phyloP scores from a whole-genome alignment of 2,113 vertebrate species.

The Chinchilla lanigera region DNA sequence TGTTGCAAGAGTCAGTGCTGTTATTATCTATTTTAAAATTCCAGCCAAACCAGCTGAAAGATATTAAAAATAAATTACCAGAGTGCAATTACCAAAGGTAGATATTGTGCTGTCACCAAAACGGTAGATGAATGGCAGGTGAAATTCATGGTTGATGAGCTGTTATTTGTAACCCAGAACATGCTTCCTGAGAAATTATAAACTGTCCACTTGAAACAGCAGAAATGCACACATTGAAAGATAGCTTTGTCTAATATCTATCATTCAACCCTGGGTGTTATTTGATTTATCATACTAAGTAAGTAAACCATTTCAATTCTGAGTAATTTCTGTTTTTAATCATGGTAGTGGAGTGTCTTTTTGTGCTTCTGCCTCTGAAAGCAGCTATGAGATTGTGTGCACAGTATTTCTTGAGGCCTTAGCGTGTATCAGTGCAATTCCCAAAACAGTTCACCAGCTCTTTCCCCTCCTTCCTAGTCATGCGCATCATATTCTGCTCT shows the following conservation, averaged over 20 bases:
- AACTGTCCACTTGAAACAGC: conserved; percentile 54
- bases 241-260: not conserved
- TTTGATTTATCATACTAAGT: conserved; percentile 12
- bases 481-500: not conserved
- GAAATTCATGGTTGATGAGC: not conserved
- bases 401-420: not conserved
- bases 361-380: not conserved
- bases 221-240: not conserved
- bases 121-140: conserved; percentile 66
- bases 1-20: conserved; percentile 54
- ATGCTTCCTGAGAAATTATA: conserved; percentile 22
- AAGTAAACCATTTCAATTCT: conserved; percentile 26
- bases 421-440: not conserved
- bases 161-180: conserved; percentile 36
- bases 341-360: not conserved
- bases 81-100: conserved; percentile 62
- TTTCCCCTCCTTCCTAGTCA: not conserved
- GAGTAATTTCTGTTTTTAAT: not conserved
- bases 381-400: not conserved
- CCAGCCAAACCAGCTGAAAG: conserved; percentile 60
- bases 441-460: not conserved
- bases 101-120: conserved; percentile 67
- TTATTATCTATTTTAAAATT: conserved; percentile 77
- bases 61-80: conserved; percentile 79
- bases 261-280: not conserved